Base-by-base conservation (phyloP, 2,113 vertebrate species). In the Sapayoa aenigma region DNA sequence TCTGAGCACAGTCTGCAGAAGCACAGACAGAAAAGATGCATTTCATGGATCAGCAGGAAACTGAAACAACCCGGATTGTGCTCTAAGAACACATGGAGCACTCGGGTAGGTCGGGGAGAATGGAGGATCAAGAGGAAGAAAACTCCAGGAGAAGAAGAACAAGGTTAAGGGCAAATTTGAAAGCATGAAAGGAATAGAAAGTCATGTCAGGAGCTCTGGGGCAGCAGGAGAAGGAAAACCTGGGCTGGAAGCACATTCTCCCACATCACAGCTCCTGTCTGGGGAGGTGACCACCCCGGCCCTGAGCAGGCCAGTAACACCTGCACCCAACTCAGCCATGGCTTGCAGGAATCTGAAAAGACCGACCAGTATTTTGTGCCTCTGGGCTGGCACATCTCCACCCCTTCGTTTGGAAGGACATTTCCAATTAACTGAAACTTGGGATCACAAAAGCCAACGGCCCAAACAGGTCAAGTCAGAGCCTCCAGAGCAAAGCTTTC, bases 121-220 rank as follows among this genome's bases (percentile, higher is more conserved):
- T 6, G 2, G 16, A 80, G 31, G 19, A 75, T 28, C 62, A 71
- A 63, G 37, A 44, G 14, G 39, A 44, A 91, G 73, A 71, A 71
- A 93, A 62, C 23, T 78, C 68, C 76, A 69, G 28, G 47, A 84
- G 72, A 59, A 39, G 14, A 60, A 90, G 14, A 91, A 74, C 11
- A 65, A 84, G 46, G 23, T 49, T 41, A 77, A 84, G 49, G 39
- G 15, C 22, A 50, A 83, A 24, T n/a, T 22, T 67, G 63, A 76
- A 76, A 89, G 75, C 58, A 65, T 2, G 2, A 60, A 76, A 52
- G 35, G 58, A 85, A 75, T 1, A 85, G 20, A 28, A 93, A 66
- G 59, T 65, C 0, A 0, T 5, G n/a, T 11, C 0, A 3, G 1
- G 1, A 80, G 67, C 44, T 47, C 37, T 5, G 2, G 41, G 27